Evolutionary conservation across 2,797 vertebrate genomes (phyloP).

Genomic region (Melopsittacus undulatus): DNA sequence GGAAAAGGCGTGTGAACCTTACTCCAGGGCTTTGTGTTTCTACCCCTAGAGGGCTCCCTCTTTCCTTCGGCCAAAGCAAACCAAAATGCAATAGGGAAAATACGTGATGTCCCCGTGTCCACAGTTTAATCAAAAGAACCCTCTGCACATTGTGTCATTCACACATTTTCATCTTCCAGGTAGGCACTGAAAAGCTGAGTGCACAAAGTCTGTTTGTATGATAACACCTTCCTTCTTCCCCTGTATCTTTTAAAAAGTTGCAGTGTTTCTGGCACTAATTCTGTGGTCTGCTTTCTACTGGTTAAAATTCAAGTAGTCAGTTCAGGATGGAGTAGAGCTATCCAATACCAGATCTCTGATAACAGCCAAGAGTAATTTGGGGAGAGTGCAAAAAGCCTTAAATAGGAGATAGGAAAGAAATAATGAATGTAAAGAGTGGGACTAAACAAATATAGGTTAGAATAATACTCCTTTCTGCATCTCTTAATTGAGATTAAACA

Average conservation of each 20-base stretch:
- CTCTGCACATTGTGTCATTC: accelerated
- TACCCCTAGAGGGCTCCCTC: conserved; percentile 59
- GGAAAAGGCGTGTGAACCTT: background rate
- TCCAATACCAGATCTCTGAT: background rate
- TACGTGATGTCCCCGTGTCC: accelerated
- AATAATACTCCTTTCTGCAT: background rate
- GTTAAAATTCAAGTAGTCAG: background rate
- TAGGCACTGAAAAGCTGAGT: background rate
- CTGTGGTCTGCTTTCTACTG: background rate
- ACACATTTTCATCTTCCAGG: background rate
- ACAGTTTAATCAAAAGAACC: accelerated
- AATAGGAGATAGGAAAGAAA: background rate
- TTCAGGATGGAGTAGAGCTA: background rate
- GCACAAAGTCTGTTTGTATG: background rate
- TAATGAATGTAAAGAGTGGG: background rate
- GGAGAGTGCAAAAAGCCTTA: background rate
- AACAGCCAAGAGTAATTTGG: background rate
- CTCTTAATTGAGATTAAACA: background rate
- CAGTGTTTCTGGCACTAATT: background rate
- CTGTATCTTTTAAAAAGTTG: background rate
- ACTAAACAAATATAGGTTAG: background rate
- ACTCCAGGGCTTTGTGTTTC: background rate
- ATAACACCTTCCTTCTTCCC: background rate
- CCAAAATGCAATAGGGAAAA: accelerated
- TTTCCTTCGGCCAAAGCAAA: background rate